These are phyloP conservation scores for Zygaena filipendulae DNA, from an alignment of 2,888 invertebrate genomes.

Conservation along the genomic window DNA sequence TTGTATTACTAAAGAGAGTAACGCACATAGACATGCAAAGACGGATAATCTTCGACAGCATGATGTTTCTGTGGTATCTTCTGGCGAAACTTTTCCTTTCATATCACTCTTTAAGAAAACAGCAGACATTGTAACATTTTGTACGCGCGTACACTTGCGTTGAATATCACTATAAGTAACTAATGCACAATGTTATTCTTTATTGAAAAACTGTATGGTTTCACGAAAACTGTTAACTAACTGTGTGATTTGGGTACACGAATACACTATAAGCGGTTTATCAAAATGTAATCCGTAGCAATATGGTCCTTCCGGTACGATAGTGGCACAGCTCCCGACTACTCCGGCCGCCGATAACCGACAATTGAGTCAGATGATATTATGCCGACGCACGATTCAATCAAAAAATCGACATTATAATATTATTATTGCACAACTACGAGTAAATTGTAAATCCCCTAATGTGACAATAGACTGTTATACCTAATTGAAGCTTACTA, in stretches of 20 bases:
- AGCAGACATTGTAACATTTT: background rate
- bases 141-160: too few species aligned
- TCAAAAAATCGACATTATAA: constrained; percentile 54
- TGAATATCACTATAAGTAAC: constrained; percentile 6
- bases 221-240: too few species aligned
- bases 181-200: too few species aligned
- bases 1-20: constrained; percentile 43
- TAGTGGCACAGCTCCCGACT: constrained; percentile 37
- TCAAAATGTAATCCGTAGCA: constrained; percentile 46
- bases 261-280: constrained; percentile 24
- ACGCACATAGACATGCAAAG: constrained; percentile 43
- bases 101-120: constrained; percentile 9
- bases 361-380: constrained; percentile 46
- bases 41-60: constrained; percentile 42
- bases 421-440: constrained; percentile 15
- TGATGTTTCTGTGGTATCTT: constrained; percentile 17
- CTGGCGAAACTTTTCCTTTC: constrained; percentile 20
- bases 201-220: too few species aligned
- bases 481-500: too few species aligned
- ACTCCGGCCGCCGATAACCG: constrained; percentile 32
- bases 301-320: constrained; percentile 51
- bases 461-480: background rate
- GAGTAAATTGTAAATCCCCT: constrained; percentile 1
- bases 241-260: too few species aligned
- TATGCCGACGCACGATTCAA: constrained; percentile 36